Evolutionary conservation across 2,888 invertebrate species (phyloP).

Genomic region (Ennomos erosarius): DNA sequence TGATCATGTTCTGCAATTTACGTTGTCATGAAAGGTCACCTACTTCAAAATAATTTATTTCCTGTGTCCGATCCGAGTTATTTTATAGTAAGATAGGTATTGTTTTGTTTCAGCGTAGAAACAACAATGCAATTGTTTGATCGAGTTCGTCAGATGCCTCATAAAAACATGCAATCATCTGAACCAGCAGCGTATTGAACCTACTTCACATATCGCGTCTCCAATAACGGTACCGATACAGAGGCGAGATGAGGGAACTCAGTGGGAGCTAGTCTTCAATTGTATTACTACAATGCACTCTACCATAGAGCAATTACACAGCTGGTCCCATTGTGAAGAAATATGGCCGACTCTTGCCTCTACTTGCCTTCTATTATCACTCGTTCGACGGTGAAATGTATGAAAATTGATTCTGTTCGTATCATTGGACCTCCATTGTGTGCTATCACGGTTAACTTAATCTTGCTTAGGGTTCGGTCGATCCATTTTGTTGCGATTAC

Average conservation of each 20-base stretch:
- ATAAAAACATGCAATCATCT: constrained; percentile 28
- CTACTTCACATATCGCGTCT: constrained; percentile 37
- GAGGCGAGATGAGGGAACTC: constrained; percentile 44
- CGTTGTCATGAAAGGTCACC: too few relatives aligned
- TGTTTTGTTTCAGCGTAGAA: constrained; percentile 11
- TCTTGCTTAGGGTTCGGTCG: constrained; percentile 19
- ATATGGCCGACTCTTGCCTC: constrained; percentile 41
- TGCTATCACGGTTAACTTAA: constrained; percentile 41
- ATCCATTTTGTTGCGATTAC: not conserved
- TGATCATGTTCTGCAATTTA: too few relatives aligned
- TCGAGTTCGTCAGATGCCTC: constrained; percentile 25
- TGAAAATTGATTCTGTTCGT: constrained; percentile 61
- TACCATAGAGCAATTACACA: constrained; percentile 63
- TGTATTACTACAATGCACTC: constrained; percentile 67
- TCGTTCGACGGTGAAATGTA: constrained; percentile 60
- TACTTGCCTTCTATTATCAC: constrained; percentile 54
- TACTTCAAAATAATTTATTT: not conserved
- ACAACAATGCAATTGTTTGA: constrained; percentile 26
- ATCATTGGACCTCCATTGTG: constrained; percentile 52
- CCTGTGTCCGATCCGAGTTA: not conserved
- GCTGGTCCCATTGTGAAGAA: constrained; percentile 58
- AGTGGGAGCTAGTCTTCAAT: constrained; percentile 57
- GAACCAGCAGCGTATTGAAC: constrained; percentile 23
- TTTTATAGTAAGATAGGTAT: not conserved
- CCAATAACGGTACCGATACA: constrained; percentile 34